Evolutionary conservation across 2,113 vertebrate genomes (phyloP).

Genomic region (Diadophis punctatus): DNA sequence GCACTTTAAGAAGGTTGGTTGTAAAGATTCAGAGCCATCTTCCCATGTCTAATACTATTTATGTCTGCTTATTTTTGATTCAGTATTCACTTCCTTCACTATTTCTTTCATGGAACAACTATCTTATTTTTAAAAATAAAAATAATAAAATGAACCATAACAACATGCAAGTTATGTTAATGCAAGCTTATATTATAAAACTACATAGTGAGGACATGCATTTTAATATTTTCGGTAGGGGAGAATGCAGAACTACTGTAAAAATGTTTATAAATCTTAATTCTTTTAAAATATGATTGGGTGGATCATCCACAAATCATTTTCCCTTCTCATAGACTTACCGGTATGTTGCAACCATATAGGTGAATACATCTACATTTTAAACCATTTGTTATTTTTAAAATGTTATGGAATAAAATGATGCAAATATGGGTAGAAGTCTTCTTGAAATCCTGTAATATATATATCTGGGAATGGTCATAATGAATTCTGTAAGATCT

Average conservation of each 20-base stretch:
- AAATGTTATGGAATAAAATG: background rate
- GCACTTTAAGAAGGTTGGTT: background rate
- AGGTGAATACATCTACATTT: background rate
- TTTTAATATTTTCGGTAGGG: background rate
- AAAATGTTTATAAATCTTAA: background rate
- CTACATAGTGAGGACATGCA: background rate
- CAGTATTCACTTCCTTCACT: background rate
- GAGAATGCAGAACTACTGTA: background rate
- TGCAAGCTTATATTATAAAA: background rate
- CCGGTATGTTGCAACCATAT: background rate
- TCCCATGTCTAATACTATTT: background rate
- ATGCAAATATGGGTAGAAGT: background rate
- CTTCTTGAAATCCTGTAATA: background rate
- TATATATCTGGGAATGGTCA: background rate
- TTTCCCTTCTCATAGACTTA: background rate
- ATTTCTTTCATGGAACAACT: background rate
- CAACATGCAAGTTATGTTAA: background rate
- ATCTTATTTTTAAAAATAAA: background rate
- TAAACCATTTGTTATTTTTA: background rate
- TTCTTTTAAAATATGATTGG: background rate
- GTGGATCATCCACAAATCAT: background rate
- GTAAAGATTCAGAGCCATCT: background rate
- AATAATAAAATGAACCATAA: background rate
- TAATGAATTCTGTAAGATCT: background rate
- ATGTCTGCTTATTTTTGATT: background rate